Conservation (phyloP, 2,113 vertebrate genomes). For the Campylomormyrus numenius region DNA sequence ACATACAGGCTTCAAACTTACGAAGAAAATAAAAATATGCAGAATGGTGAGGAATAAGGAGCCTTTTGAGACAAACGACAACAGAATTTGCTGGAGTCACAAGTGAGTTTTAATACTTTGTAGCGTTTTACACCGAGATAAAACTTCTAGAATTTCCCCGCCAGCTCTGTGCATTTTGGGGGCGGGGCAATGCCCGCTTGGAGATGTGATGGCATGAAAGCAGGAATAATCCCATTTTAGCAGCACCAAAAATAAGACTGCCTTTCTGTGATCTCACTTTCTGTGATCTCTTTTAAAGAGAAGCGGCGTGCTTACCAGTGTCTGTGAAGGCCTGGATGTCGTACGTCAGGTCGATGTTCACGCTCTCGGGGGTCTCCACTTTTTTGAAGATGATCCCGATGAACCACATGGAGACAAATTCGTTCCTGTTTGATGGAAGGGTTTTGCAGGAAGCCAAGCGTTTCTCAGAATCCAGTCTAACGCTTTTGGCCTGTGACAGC, state of each 20-base stretch:
- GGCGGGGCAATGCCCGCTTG: background rate
- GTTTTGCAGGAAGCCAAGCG: too few relatives aligned
- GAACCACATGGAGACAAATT: constrained; percentile 91
- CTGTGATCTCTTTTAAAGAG: background rate
- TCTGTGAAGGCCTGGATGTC: constrained; percentile 96
- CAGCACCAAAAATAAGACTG: background rate
- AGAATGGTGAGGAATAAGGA: background rate
- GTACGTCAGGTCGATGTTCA: constrained; percentile 86
- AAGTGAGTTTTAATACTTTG: background rate
- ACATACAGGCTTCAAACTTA: background rate
- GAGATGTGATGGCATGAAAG: background rate
- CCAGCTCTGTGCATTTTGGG: background rate
- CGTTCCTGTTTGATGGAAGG: constrained; percentile 55
- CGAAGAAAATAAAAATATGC: background rate
- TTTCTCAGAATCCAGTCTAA: background rate
- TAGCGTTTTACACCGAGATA: background rate
- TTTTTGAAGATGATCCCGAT: constrained; percentile 93
- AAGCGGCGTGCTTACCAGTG: constrained; percentile 64
- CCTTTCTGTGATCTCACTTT: too few relatives aligned
- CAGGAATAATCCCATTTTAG: background rate
- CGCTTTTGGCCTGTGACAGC: background rate
- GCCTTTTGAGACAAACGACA: background rate
- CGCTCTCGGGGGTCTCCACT: constrained; percentile 81
- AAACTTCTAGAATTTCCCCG: background rate
- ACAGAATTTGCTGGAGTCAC: background rate